Percentiles rank a stretch among this genome's conserved stretches.
phyloP scores from a whole-genome alignment of 2,797 vertebrate species.

The Smutsia gigantea region DNA sequence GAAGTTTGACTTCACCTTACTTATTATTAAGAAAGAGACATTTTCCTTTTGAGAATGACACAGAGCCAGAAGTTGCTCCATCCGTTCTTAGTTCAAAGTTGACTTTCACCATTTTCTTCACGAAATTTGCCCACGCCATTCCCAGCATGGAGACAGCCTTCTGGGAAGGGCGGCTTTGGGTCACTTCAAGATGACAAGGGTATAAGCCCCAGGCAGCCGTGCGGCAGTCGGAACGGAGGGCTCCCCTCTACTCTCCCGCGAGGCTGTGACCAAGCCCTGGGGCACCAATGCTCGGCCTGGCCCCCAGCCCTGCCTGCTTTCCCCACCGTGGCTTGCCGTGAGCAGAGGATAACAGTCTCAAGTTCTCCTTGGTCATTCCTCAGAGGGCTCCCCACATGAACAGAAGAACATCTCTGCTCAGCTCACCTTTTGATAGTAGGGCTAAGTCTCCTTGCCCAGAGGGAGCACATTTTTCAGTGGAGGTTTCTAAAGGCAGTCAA shows the following conservation, averaged over 20 bases:
- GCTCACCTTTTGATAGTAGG: not conserved
- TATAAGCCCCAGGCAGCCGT: not conserved
- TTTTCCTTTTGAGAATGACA: not conserved
- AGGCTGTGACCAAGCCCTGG: not conserved
- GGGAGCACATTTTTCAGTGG: not conserved
- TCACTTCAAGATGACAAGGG: not conserved
- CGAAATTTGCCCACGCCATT: not conserved
- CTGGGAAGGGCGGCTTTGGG: not conserved
- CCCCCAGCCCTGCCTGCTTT: not conserved
- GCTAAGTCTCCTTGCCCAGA: not conserved
- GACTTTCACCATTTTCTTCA: not conserved
- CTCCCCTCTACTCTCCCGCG: fast-evolving
- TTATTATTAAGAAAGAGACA: not conserved
- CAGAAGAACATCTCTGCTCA: not conserved
- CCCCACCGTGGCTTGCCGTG: not conserved
- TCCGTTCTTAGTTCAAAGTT: not conserved
- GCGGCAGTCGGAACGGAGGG: not conserved
- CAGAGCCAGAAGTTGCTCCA: not conserved
- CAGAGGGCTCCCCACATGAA: not conserved
- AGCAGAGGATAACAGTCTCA: not conserved
- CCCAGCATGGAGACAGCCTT: not conserved
- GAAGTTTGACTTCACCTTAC: not conserved
- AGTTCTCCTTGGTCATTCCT: not conserved
- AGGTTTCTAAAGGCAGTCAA: not conserved
- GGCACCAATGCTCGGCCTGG: not conserved